Percentiles rank a stretch among this genome's conserved stretches.
phyloP scores from a whole-genome alignment of 23 tunicate species.

The Styela plicata region DNA sequence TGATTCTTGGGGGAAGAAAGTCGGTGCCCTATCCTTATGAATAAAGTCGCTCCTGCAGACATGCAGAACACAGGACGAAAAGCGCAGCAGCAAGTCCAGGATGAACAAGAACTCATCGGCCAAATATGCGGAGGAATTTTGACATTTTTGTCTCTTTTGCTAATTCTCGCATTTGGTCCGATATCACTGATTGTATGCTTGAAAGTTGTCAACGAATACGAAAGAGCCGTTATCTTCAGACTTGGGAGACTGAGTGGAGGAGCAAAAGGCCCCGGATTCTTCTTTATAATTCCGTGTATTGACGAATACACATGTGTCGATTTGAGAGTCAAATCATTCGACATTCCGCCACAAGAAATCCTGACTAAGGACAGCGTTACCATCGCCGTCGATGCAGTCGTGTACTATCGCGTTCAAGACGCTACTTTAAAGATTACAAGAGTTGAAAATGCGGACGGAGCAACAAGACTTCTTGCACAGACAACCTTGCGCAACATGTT shows the following conservation, averaged over 20 bases:
- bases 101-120: too few relatives aligned
- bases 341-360: conserved; percentile 39
- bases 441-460: conserved; percentile 19
- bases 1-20: too few relatives aligned
- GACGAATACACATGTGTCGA: conserved; percentile 29
- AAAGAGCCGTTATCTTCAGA: conserved; percentile 25
- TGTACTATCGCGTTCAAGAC: not conserved
- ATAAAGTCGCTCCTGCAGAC: too few relatives aligned
- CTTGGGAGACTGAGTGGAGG: conserved; percentile 21
- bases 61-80: too few relatives aligned
- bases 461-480: conserved; percentile 12
- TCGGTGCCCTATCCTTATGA: too few relatives aligned
- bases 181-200: too few relatives aligned
- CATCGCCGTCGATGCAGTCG: conserved; percentile 31
- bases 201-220: conserved; percentile 12
- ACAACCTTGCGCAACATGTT: conserved; percentile 24
- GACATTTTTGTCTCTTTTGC: too few relatives aligned
- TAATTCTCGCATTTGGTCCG: too few relatives aligned
- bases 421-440: conserved; percentile 1
- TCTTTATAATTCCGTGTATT: conserved; percentile 7
- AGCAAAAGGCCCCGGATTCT: conserved; percentile 21
- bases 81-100: too few relatives aligned
- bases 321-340: conserved; percentile 19
- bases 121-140: too few relatives aligned
- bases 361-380: conserved; percentile 32